These are phyloP conservation scores for Xanthia icteritia DNA, from an alignment of 2,888 invertebrate species.

Conservation along the genomic window DNA sequence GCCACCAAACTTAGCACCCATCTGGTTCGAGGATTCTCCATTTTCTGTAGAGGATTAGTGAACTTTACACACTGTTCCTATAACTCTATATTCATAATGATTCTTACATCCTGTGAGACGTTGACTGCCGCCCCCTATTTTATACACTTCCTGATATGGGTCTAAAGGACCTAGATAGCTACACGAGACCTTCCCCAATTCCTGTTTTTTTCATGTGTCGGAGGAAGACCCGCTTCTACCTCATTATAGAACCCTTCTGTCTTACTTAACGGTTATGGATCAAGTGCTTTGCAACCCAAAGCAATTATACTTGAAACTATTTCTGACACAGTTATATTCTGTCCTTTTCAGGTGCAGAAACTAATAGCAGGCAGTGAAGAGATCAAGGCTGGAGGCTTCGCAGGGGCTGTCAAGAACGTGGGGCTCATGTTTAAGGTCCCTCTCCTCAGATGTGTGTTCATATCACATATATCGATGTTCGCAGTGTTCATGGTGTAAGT, in stretches of 20 bases:
- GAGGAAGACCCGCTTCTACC: neutral
- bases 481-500: conserved; percentile 88
- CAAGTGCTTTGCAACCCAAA: neutral
- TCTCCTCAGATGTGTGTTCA: conserved; percentile 81
- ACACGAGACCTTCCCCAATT: neutral
- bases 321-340: neutral
- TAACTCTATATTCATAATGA: too few species aligned
- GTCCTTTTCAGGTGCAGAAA: conserved; percentile 77
- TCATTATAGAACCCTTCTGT: neutral
- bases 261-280: neutral
- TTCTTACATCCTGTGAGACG: neutral
- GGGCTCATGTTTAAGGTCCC: conserved; percentile 81
- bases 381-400: conserved; percentile 76
- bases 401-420: conserved; percentile 82
- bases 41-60: too few species aligned
- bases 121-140: neutral
- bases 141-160: neutral
- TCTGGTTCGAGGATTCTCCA: too few species aligned
- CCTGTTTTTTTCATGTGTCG: neutral
- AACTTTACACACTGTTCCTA: too few species aligned
- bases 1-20: too few species aligned
- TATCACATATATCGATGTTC: conserved; percentile 87
- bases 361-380: conserved; percentile 73
- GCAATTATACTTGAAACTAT: neutral
- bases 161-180: neutral